Percentiles rank a stretch among this genome's conserved stretches.
Evolutionary conservation across 2,888 invertebrate species (phyloP).

Genomic region (Ichneumoninae sp.): DNA sequence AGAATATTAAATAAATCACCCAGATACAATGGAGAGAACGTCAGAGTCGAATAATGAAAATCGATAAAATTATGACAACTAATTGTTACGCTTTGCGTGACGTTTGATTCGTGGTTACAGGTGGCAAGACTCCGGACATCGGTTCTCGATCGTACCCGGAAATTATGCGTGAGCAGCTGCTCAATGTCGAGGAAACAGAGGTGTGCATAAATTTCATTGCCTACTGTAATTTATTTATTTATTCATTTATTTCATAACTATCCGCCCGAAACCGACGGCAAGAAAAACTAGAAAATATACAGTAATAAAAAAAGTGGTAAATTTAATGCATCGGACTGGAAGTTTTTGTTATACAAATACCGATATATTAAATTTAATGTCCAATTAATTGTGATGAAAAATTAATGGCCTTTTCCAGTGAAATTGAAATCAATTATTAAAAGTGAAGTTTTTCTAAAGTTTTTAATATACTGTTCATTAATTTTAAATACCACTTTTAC

Average conservation of each 20-base stretch:
- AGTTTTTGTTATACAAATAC: too few species aligned
- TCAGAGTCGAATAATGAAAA: slow-evolving; percentile 50
- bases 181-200: slow-evolving; percentile 96
- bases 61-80: slow-evolving; percentile 71
- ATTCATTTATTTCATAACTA: neutral
- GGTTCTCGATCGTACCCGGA: slow-evolving; percentile 97
- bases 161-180: slow-evolving; percentile 98
- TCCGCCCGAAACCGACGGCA: too few species aligned
- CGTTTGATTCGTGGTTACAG: slow-evolving; percentile 88
- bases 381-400: too few species aligned
- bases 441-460: too few species aligned
- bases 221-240: slow-evolving; percentile 25
- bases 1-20: slow-evolving; percentile 36
- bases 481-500: too few species aligned
- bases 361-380: too few species aligned
- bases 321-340: too few species aligned
- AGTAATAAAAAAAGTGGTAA: too few species aligned
- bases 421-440: neutral
- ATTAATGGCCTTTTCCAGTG: too few species aligned
- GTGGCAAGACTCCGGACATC: slow-evolving; percentile 99
- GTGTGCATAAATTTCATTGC: slow-evolving; percentile 85
- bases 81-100: slow-evolving; percentile 84
- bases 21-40: slow-evolving; percentile 49
- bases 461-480: too few species aligned
- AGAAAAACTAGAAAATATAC: too few species aligned